Conservation (phyloP, 2,797 vertebrate genomes). For the Orestias chungarensis region DNA sequence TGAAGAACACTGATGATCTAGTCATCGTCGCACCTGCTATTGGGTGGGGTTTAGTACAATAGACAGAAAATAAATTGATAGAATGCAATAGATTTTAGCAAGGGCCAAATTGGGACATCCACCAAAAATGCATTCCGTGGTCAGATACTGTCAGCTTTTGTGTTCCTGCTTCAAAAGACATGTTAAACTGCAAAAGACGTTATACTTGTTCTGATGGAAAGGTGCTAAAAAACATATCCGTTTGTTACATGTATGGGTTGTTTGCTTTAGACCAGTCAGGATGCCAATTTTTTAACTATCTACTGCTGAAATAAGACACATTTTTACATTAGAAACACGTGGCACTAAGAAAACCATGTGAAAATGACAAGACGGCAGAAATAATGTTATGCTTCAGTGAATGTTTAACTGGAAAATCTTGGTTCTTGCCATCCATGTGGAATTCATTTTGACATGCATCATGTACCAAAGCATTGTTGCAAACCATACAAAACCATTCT, state of each 20-base stretch:
- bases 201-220: neutral
- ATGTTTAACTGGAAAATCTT: neutral
- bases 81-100: neutral
- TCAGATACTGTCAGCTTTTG: neutral
- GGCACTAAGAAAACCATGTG: neutral
- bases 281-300: neutral
- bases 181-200: neutral
- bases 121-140: no score
- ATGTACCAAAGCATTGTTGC: neutral
- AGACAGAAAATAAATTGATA: neutral
- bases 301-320: neutral
- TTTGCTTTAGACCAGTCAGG: neutral
- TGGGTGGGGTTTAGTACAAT: neutral
- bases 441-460: neutral
- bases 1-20: neutral
- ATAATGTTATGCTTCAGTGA: neutral
- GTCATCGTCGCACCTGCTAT: neutral
- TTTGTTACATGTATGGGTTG: neutral
- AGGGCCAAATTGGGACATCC: neutral
- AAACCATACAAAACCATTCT: neutral
- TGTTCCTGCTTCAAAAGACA: neutral
- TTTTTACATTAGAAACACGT: no score
- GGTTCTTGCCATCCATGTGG: neutral
- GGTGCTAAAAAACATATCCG: no score
- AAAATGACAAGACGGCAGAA: neutral